These are phyloP conservation scores for Siniperca knerii DNA, from an alignment of 2,113 vertebrate genomes.

Conservation along the genomic window DNA sequence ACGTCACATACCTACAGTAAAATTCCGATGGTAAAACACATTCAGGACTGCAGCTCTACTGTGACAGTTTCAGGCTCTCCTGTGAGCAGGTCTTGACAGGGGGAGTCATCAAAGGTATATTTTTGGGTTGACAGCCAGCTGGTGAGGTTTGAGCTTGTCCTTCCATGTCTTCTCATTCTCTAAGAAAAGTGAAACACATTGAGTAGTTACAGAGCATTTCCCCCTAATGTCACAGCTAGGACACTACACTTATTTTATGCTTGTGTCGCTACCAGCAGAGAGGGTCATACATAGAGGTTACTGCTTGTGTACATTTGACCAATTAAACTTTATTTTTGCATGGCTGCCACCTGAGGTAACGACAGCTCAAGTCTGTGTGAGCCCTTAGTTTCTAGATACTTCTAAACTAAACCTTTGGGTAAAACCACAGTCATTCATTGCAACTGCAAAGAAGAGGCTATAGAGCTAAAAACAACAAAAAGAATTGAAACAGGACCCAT, in stretches of 20 bases:
- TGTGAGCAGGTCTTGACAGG: slow-evolving; percentile 51
- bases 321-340: slow-evolving; percentile 53
- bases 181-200: slow-evolving; percentile 50
- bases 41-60: slow-evolving; percentile 25
- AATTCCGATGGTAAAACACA: slow-evolving; percentile 20
- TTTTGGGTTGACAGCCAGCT: slow-evolving; percentile 72
- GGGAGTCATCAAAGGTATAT: slow-evolving; percentile 58
- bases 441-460: background rate
- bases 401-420: background rate
- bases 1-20: slow-evolving; percentile 14
- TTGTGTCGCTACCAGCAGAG: slow-evolving; percentile 11
- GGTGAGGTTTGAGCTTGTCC: slow-evolving; percentile 68
- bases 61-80: slow-evolving; percentile 58
- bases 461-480: slow-evolving; percentile 4
- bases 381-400: background rate
- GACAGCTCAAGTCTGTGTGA: slow-evolving; percentile 1
- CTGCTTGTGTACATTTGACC: slow-evolving; percentile 28
- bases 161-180: slow-evolving; percentile 62
- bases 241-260: slow-evolving; percentile 49
- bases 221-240: slow-evolving; percentile 50
- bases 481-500: background rate
- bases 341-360: slow-evolving; percentile 1
- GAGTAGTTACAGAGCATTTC: slow-evolving; percentile 41
- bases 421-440: background rate
- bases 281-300: slow-evolving; percentile 32